Evolutionary conservation across 2,113 vertebrate genomes (phyloP).

Genomic region (Ageneiosus marmoratus): DNA sequence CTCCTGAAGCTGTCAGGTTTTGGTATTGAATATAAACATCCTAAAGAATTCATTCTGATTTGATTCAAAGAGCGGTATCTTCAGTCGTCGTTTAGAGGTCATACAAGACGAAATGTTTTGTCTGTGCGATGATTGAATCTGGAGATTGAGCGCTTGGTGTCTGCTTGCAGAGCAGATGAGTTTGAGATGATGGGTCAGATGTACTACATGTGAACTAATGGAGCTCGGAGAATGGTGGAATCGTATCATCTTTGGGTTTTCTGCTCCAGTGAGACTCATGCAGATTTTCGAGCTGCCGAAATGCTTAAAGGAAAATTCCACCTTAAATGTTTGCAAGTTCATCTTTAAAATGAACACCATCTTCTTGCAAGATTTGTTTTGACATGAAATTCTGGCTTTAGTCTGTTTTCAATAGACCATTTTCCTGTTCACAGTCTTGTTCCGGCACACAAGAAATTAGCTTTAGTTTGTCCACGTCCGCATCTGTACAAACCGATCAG

Average conservation of each 20-base stretch:
- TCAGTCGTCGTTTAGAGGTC: no score
- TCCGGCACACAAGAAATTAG: not conserved
- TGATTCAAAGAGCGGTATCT: not conserved
- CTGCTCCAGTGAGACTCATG: not conserved
- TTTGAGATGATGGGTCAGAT: not conserved
- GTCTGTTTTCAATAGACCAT: not conserved
- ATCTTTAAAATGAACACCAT: not conserved
- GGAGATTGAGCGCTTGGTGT: not conserved
- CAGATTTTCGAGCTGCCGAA: not conserved
- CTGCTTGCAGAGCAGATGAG: not conserved
- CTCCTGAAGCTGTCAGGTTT: not conserved
- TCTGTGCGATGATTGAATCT: not conserved
- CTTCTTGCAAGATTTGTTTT: not conserved
- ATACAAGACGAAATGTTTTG: not conserved
- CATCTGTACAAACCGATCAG: not conserved
- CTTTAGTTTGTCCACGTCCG: not conserved
- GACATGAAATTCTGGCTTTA: not conserved
- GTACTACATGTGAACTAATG: not conserved
- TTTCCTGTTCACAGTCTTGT: not conserved
- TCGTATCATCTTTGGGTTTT: not conserved
- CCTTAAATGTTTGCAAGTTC: no score
- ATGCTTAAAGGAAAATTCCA: not conserved
- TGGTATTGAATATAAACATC: not conserved
- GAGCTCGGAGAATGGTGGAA: not conserved
- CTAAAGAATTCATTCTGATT: no score